phyloP scores from a whole-genome alignment of 2,797 vertebrate species.

The Rhinophrynus dorsalis region DNA sequence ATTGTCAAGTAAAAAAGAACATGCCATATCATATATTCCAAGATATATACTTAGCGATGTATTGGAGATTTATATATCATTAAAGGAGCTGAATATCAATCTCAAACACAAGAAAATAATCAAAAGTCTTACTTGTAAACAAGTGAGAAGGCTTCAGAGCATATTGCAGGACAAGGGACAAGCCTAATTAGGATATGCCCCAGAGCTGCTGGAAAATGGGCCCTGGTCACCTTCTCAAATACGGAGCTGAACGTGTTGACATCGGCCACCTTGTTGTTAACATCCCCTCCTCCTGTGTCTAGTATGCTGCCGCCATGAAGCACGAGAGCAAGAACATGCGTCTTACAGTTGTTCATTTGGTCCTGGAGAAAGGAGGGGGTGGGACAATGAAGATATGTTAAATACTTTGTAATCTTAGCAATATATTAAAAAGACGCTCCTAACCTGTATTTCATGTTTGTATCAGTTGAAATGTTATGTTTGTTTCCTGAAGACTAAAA shows the following conservation, averaged over 20 bases:
- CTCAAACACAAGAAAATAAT: too few relatives aligned
- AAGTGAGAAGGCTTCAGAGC: conserved; percentile 91
- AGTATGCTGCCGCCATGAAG: conserved; percentile 94
- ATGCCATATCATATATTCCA: too few relatives aligned
- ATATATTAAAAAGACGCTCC: too few relatives aligned
- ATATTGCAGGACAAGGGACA: conserved; percentile 91
- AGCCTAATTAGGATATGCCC: conserved; percentile 89
- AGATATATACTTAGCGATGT: too few relatives aligned
- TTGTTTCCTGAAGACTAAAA: too few relatives aligned
- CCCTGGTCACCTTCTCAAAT: conserved; percentile 87
- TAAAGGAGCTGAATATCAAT: too few relatives aligned
- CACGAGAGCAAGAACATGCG: conserved; percentile 87
- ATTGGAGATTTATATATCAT: too few relatives aligned
- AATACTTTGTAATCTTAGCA: too few relatives aligned
- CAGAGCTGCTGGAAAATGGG: conserved; percentile 86
- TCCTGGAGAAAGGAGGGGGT: conserved; percentile 60
- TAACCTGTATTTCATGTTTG: too few relatives aligned
- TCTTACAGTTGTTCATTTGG: conserved; percentile 82
- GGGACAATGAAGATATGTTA: too few relatives aligned
- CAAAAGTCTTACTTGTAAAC: conserved; percentile 86
- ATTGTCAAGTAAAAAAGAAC: too few relatives aligned
- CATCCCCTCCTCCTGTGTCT: conserved; percentile 83
- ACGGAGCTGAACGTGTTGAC: conserved; percentile 84
- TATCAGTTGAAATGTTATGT: too few relatives aligned
- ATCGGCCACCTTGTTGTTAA: conserved; percentile 82